A percentile compares a stretch with the other conserved stretches of the same genome.
These are phyloP conservation scores for Dorcus parallelipipedus DNA, from an alignment of 2,888 invertebrate genomes.

Conservation along the genomic window DNA sequence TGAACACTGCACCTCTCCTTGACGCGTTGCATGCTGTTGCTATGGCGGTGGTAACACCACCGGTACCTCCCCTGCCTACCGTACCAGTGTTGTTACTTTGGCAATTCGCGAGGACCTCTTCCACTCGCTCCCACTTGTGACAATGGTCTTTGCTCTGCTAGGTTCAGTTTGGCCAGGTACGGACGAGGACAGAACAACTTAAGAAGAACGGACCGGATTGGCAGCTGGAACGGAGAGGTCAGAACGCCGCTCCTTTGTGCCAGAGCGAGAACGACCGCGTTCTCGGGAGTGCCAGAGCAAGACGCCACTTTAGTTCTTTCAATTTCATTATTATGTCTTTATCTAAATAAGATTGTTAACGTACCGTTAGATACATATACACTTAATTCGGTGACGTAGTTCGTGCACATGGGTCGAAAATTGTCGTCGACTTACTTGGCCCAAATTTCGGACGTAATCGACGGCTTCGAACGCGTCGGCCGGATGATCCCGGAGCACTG, in stretches of 20 bases:
- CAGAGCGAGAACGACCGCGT: constrained; percentile 30
- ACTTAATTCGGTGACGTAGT: constrained; percentile 38
- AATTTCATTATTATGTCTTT: constrained; percentile 22
- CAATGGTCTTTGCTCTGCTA: constrained; percentile 14
- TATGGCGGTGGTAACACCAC: constrained; percentile 22
- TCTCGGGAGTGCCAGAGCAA: constrained; percentile 18
- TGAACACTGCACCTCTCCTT: constrained; percentile 34
- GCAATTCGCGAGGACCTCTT: constrained; percentile 32
- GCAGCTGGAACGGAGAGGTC: constrained; percentile 28
- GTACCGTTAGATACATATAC: constrained; percentile 34
- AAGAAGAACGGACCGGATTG: constrained; percentile 25
- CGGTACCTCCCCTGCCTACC: constrained; percentile 11
- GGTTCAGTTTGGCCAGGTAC: constrained; percentile 9
- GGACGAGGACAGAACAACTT: constrained; percentile 20
- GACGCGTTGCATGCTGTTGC: constrained; percentile 36
- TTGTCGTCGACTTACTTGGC: too few relatives aligned
- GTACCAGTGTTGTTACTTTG: constrained; percentile 18
- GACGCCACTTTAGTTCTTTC: constrained; percentile 24
- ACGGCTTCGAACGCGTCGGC: too few relatives aligned
- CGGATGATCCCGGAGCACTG: too few relatives aligned
- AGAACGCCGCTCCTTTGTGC: constrained; percentile 32
- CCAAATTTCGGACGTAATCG: too few relatives aligned
- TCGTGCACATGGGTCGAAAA: constrained; percentile 29
- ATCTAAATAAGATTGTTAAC: constrained; percentile 23
- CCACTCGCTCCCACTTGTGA: constrained; percentile 26